phyloP scores from a whole-genome alignment of 2,888 invertebrate genomes.

The Lapara coniferarum region DNA sequence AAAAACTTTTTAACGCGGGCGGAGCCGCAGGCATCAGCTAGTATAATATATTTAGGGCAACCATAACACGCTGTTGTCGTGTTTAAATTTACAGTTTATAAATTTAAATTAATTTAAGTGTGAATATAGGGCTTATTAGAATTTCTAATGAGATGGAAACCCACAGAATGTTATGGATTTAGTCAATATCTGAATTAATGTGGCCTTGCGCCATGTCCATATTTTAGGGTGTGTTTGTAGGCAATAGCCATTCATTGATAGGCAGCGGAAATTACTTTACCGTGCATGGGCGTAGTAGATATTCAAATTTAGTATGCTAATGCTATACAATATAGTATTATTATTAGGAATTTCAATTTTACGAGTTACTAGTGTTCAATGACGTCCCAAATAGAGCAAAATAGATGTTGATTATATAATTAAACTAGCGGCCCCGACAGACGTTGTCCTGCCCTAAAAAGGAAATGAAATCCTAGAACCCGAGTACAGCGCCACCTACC shows the following conservation, averaged over 20 bases:
- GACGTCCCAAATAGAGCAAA: not conserved
- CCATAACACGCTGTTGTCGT: not conserved
- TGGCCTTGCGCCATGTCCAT: constrained; percentile 13
- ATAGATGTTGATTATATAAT: no score
- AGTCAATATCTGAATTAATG: constrained; percentile 21
- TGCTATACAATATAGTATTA: constrained; percentile 4
- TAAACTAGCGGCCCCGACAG: no score
- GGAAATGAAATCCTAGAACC: no score
- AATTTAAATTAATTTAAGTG: constrained; percentile 4
- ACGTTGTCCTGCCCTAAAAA: no score
- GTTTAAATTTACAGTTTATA: not conserved
- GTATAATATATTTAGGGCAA: not conserved
- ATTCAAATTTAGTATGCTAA: constrained; percentile 13
- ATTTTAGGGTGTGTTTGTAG: constrained; percentile 21
- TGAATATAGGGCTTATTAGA: constrained; percentile 17
- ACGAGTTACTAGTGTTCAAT: not conserved
- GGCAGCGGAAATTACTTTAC: constrained; percentile 19
- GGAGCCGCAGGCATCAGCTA: no score
- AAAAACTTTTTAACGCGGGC: no score
- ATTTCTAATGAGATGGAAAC: not conserved
- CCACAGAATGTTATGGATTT: constrained; percentile 15
- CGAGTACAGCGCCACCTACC: no score
- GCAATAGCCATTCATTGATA: constrained; percentile 20
- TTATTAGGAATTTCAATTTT: constrained; percentile 4
- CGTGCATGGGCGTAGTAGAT: constrained; percentile 19